Conservation (phyloP, 2,797 vertebrate genomes). For the Malurus splendens region DNA sequence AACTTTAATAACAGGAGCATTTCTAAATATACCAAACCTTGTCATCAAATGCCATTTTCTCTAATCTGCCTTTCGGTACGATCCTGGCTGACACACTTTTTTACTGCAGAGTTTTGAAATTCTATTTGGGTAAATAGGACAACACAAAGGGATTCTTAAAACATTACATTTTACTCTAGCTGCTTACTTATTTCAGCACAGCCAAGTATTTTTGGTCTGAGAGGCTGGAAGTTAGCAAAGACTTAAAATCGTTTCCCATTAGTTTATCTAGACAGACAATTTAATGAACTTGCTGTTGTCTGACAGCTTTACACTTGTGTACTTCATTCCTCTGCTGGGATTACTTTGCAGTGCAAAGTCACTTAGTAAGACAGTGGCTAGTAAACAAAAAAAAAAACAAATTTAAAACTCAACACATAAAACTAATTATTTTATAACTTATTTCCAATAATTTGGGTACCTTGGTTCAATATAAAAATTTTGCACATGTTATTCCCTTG, state of each 20-base stretch:
- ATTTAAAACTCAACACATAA: neutral
- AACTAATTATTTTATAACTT: neutral
- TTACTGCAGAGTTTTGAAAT: neutral
- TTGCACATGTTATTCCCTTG: neutral
- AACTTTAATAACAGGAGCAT: slow-evolving; percentile 4
- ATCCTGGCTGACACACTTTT: neutral
- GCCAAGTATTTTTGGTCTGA: neutral
- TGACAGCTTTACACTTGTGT: neutral
- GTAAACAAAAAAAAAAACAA: neutral
- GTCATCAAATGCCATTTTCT: slow-evolving; percentile 3
- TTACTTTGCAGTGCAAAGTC: neutral
- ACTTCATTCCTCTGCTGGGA: neutral
- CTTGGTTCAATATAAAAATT: neutral
- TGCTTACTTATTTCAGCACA: neutral
- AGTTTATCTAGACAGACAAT: neutral
- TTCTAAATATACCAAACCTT: slow-evolving; percentile 1
- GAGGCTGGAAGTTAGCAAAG: neutral
- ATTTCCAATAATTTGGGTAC: neutral
- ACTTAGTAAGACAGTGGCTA: neutral
- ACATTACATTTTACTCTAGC: neutral
- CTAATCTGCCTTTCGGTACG: neutral
- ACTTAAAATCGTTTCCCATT: neutral
- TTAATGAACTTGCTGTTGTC: neutral
- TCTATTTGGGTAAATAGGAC: neutral
- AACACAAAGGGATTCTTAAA: neutral